These are phyloP conservation scores for Mactromeris polynyma DNA, from an alignment of 2,888 invertebrate species.

Conservation along the genomic window DNA sequence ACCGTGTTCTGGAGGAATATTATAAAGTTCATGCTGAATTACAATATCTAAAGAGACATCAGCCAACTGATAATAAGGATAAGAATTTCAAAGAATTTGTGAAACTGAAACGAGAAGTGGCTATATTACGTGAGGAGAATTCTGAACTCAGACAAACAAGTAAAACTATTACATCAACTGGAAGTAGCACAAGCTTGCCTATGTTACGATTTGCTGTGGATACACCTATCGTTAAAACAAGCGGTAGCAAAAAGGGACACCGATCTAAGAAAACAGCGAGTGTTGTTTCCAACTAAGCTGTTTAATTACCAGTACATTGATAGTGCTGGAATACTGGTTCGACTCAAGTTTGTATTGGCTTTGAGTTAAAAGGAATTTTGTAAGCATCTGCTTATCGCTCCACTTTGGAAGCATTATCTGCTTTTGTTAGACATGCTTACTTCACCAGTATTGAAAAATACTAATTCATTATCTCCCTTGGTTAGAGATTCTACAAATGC, in stretches of 20 bases:
- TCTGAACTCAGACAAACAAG: slow-evolving; percentile 71
- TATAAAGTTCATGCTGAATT: slow-evolving; percentile 76
- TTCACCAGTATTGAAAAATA: neutral
- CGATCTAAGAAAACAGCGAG: slow-evolving; percentile 50
- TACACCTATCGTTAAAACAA: slow-evolving; percentile 28
- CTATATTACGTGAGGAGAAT: slow-evolving; percentile 80
- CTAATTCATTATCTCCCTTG: too few species aligned
- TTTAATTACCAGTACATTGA: neutral
- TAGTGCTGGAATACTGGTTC: neutral
- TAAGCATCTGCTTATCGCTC: neutral
- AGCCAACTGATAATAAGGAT: slow-evolving; percentile 71
- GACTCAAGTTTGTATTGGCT: neutral
- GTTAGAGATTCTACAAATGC: too few species aligned
- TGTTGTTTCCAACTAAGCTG: slow-evolving; percentile 41
- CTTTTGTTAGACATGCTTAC: neutral
- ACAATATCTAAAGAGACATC: slow-evolving; percentile 72
- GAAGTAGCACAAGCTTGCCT: slow-evolving; percentile 62
- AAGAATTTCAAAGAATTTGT: slow-evolving; percentile 84
- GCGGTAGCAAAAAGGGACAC: slow-evolving; percentile 50
- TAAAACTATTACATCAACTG: slow-evolving; percentile 37
- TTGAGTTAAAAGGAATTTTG: neutral
- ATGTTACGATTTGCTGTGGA: slow-evolving; percentile 66
- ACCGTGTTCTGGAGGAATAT: slow-evolving; percentile 76
- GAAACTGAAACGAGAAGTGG: slow-evolving; percentile 81
- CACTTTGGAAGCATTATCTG: neutral